Evolutionary conservation across 2,113 vertebrate species (phyloP), one percentile per base, ranked within the genome.

Genomic region (Megaceryle torquata): DNA sequence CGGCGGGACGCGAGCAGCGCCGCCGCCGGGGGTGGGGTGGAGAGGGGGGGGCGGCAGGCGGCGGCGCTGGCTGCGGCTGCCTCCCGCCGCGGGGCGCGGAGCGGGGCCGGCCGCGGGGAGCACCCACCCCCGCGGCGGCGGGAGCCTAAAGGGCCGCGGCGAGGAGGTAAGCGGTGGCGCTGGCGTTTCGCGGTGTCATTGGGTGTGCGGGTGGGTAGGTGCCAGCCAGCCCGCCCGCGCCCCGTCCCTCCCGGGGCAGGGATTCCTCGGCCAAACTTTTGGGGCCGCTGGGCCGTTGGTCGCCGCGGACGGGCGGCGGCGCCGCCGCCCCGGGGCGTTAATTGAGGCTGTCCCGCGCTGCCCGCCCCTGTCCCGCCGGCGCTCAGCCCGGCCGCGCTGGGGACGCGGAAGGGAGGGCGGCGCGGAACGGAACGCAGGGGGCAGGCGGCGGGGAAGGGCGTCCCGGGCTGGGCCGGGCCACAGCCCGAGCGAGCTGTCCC

Each of bases 81-180:
- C 75, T 78, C 59, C 75, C 75, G 75, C 75, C 75, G 75, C 75
- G 59, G 60, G 76, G 75, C 76, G 60, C 60, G 76, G 77, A 65
- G 77, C 48, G 60, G 61, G 48, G 77, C 60, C 39, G 29, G 48
- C 76, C 60, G 76, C 77, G 31, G 77, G 48, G 60, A 64, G 60
- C 76, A 20, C 15, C 59, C 46, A 79, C 35, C 76, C 75, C 76
- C 35, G 59, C 75, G 57, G 75, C 75, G 59, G 44, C 44, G 44
- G 75, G 44, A 64, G 60, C 44, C 29, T 37, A 22, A 3, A 63
- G 93, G 90, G 60, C 75, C 44, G 61, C 97, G 97, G 98, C 96
- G 97, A 97, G 97, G 93, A 98, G 98, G 98, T 98, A 97, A 97
- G 95, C 95, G 65, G 44, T 35, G 87, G 46, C 37, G 51, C 6